These are phyloP conservation scores for Geopemphigus sp. DNA, from an alignment of 1,140 invertebrate genomes.

Conservation along the genomic window DNA sequence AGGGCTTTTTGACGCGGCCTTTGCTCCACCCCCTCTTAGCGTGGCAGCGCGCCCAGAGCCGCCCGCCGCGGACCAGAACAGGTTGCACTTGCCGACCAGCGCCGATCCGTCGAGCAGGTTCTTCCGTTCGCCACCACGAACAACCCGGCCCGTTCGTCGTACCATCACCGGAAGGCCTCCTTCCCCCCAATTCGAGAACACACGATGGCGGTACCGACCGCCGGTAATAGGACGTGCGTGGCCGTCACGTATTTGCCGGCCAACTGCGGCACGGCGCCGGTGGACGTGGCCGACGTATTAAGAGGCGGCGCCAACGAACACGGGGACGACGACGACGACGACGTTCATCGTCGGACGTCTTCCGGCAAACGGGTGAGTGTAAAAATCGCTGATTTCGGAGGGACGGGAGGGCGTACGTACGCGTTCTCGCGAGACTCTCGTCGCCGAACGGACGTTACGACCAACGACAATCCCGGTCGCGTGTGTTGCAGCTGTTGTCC, in stretches of 20 bases:
- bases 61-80: constrained; percentile 9
- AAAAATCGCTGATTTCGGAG: too few relatives aligned
- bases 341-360: not conserved
- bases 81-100: constrained; percentile 45
- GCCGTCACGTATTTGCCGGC: constrained; percentile 3
- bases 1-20: not conserved
- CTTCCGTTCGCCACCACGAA: too few relatives aligned
- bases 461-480: too few relatives aligned
- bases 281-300: not conserved
- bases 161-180: not conserved
- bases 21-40: constrained; percentile 36
- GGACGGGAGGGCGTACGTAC: too few relatives aligned
- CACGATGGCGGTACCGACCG: not conserved
- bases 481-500: not conserved
- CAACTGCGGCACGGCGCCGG: not conserved
- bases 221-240: not conserved
- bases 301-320: too few relatives aligned
- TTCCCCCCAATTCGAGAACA: too few relatives aligned
- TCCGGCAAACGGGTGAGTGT: not conserved
- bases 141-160: not conserved
- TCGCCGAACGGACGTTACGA: too few relatives aligned
- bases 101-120: constrained; percentile 33
- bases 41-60: not conserved
- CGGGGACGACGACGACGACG: not conserved
- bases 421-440: too few relatives aligned